phyloP scores from a whole-genome alignment of 2,797 vertebrate species.

The Melanotaenia parkinsoni region DNA sequence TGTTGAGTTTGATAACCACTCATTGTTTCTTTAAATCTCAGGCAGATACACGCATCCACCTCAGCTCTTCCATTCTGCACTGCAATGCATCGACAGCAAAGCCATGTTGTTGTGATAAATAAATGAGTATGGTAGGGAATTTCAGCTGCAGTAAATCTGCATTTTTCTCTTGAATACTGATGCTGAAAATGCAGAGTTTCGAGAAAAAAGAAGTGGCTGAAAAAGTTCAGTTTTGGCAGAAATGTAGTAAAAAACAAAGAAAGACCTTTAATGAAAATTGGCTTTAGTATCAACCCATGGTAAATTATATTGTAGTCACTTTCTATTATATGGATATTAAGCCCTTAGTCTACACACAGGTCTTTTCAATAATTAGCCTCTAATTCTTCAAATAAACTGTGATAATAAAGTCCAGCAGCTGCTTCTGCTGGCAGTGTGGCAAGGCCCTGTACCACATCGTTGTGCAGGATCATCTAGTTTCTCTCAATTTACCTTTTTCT shows the following conservation, averaged over 20 bases:
- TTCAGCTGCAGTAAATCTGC: neutral
- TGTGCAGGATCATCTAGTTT: constrained; percentile 44
- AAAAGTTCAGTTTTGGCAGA: neutral
- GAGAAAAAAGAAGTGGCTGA: neutral
- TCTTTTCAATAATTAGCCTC: constrained; percentile 30
- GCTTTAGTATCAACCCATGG: constrained; percentile 6
- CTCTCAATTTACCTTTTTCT: constrained; percentile 14
- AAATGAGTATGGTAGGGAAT: neutral
- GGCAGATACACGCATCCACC: constrained; percentile 2
- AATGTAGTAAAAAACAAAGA: neutral
- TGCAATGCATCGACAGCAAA: neutral
- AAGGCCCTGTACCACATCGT: constrained; percentile 33
- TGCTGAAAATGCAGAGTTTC: neutral
- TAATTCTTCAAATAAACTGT: constrained; percentile 25
- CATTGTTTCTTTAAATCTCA: constrained; percentile 5
- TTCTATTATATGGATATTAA: constrained; percentile 5
- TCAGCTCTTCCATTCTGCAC: neutral
- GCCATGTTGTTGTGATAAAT: neutral
- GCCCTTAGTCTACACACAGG: constrained; percentile 1
- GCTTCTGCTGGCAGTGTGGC: constrained; percentile 24
- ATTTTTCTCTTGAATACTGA: neutral
- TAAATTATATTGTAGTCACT: constrained; percentile 2
- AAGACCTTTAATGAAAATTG: neutral
- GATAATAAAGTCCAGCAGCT: constrained; percentile 35
- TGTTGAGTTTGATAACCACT: constrained; percentile 23